phyloP scores from a whole-genome alignment of 2,888 invertebrate genomes.

The Meiosimyza decipiens region DNA sequence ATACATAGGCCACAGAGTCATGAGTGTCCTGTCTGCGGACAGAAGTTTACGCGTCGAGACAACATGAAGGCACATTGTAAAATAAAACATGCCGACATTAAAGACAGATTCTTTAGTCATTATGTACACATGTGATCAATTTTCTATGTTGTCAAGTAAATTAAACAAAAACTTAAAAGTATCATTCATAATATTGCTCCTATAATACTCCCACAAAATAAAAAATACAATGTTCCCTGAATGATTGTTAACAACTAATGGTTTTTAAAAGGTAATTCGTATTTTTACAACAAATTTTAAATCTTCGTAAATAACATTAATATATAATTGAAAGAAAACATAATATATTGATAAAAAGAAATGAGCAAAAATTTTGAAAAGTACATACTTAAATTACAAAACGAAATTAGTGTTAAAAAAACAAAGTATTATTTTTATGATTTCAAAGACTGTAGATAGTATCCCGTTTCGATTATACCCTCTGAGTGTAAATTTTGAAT shows the following conservation, averaged over 20 bases:
- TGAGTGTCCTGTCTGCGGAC: constrained; percentile 72
- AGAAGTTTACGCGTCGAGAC: constrained; percentile 73
- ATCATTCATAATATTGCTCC: background rate
- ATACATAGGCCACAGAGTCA: constrained; percentile 72
- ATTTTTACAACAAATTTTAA: too few relatives aligned
- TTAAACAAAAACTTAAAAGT: background rate
- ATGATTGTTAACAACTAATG: too few relatives aligned
- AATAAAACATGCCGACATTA: constrained; percentile 70
- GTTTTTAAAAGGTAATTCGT: too few relatives aligned
- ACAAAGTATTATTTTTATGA: constrained; percentile 29
- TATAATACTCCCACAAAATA: constrained; percentile 3
- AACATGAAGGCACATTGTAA: constrained; percentile 75
- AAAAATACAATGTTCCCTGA: background rate
- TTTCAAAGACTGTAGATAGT: constrained; percentile 24
- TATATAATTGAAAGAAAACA: too few relatives aligned
- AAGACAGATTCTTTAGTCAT: constrained; percentile 68
- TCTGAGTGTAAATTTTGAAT: too few relatives aligned
- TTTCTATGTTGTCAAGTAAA: constrained; percentile 62
- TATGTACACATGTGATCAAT: constrained; percentile 69
- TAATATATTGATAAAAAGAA: too few relatives aligned
- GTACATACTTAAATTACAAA: too few relatives aligned
- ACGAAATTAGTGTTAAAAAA: background rate
- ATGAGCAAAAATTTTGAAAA: too few relatives aligned
- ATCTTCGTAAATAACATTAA: too few relatives aligned
- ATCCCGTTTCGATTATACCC: background rate